Base-by-base conservation (phyloP, 1,140 invertebrate genomes). In the Augochlora pura region DNA sequence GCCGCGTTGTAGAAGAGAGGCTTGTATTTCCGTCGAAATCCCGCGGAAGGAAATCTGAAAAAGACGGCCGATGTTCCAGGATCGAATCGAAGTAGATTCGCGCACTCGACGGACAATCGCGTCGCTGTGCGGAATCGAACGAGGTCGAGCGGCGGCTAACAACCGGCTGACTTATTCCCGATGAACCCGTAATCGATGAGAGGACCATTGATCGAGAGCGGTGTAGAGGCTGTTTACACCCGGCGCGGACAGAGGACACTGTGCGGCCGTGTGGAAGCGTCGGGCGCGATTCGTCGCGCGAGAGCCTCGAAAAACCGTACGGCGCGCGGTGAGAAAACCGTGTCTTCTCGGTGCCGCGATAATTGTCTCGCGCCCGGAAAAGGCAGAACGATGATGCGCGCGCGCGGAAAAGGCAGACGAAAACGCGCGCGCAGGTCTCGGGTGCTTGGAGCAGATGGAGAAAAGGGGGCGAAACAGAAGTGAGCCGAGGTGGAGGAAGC, bases 271-370 rank as follows among this genome's bases (percentile, higher is more conserved):
- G 60, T 38, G n/a, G n/a, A 60, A 14, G 25, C 5, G 60, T 10
- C 18, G 69, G 70, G 59, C 38, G 32, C 6, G n/a, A n/a, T n/a
- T n/a, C 5, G 60, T 10, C 18, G 69, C 63, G 59, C 38, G 32
- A 2, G n/a, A 21, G 23, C 42, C 42, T 46, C 27, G 60, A 46
- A 78, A n/a, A 64, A 66, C 38, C 69, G 14, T 23, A n/a, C 46
- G 42, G 42, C 42, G 1, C 18, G n/a, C 18, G 54, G 39, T 49
- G 62, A 66, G 70, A 74, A 79, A 65, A 66, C 59, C 46, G n/a
- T 42, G 38, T 66, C 74, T 79, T 74, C 77, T 74, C 77, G 60
- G 46, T 38, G 49, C 38, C 38, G 60, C 70, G 63, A 74, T 79
- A 79, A 79, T 79, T 74, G 39, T 59, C 49, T 59, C 39, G n/a